Evolutionary conservation across 92 coral and sea anemone species (phyloP).

Genomic region (Pocillopora grandis): DNA sequence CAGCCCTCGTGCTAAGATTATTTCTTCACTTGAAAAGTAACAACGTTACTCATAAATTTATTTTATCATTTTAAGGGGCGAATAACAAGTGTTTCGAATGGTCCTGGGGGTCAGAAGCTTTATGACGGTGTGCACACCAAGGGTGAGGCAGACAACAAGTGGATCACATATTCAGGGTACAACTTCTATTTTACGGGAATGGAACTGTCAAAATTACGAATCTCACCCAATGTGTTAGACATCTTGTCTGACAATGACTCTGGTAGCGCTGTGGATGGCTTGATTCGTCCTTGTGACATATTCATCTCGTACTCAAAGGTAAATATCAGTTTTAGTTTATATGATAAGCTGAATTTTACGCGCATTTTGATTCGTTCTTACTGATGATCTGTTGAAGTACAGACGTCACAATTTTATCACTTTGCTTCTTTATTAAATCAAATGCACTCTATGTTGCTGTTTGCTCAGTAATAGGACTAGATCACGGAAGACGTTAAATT

Average conservation of each 20-base stretch:
- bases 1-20: no score
- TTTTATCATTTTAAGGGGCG: conserved; percentile 60
- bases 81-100: conserved; percentile 72
- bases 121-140: conserved; percentile 92
- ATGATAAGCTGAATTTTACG: not conserved
- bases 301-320: conserved; percentile 89
- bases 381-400: no score
- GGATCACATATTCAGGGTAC: conserved; percentile 84
- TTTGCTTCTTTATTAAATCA: no score
- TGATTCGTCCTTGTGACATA: conserved; percentile 70
- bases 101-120: conserved; percentile 54
- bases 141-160: conserved; percentile 79
- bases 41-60: not conserved
- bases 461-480: no score
- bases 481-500: no score
- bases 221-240: conserved; percentile 92
- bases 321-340: not conserved
- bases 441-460: no score
- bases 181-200: conserved; percentile 53
- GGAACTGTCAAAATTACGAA: conserved; percentile 67
- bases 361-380: no score
- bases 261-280: conserved; percentile 18
- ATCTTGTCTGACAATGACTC: conserved; percentile 68
- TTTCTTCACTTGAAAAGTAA: no score
- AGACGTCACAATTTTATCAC: no score